Conservation (phyloP, 2,888 invertebrate genomes). For the Caenorhabditis becei region DNA sequence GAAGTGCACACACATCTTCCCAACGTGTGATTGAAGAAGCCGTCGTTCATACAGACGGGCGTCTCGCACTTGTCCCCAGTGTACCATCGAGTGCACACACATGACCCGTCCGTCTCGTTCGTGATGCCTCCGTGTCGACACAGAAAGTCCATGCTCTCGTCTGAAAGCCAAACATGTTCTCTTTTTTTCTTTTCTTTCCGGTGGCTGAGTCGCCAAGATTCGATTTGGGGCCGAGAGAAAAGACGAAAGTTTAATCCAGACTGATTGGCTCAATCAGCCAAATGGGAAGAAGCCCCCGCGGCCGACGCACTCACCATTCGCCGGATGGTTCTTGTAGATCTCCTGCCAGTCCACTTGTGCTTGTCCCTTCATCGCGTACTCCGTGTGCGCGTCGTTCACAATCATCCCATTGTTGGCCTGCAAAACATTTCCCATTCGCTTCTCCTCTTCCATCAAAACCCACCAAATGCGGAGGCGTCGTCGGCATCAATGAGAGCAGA, state of each 20-base stretch:
- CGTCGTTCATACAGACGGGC: constrained; percentile 64
- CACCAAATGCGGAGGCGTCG: constrained; percentile 63
- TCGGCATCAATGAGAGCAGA: constrained; percentile 70
- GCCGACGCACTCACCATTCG: constrained; percentile 19
- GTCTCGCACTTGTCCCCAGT: constrained; percentile 55
- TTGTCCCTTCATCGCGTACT: constrained; percentile 62
- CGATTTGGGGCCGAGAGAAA: not conserved
- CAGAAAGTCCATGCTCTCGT: constrained; percentile 34
- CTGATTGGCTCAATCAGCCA: constrained; percentile 8
- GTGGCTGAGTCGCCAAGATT: constrained; percentile 1
- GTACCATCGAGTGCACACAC: constrained; percentile 59
- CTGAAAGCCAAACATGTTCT: constrained; percentile 14
- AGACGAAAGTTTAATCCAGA: constrained; percentile 3
- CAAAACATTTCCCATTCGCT: constrained; percentile 14
- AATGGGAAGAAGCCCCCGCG: not conserved
- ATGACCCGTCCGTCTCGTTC: constrained; percentile 64
- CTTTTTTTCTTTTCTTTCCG: not conserved
- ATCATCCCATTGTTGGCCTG: constrained; percentile 56
- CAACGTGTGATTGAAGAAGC: constrained; percentile 53
- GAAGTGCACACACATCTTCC: constrained; percentile 62
- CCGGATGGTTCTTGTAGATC: constrained; percentile 38
- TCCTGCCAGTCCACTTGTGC: constrained; percentile 54
- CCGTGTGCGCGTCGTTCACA: constrained; percentile 48
- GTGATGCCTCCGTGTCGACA: constrained; percentile 61
- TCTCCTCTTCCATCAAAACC: constrained; percentile 11